phyloP scores from a whole-genome alignment of 1,140 invertebrate genomes.

The Phymorhynchus buccinoides region DNA sequence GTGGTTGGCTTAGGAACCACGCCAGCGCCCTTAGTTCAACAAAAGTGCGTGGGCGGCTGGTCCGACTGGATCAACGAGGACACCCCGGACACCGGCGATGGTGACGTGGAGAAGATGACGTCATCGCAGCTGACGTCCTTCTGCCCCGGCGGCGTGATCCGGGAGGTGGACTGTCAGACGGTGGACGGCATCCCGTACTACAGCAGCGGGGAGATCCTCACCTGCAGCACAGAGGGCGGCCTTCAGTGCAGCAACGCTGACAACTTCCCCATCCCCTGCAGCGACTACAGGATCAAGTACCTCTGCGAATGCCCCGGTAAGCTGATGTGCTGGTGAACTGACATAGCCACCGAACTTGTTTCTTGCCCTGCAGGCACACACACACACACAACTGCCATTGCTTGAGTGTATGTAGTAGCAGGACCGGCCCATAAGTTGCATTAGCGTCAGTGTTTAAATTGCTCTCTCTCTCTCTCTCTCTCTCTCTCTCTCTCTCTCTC shows the following conservation, averaged over 20 bases:
- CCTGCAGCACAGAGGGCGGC: slow-evolving; percentile 53
- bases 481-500: too few relatives aligned
- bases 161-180: slow-evolving; percentile 54
- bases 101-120: slow-evolving; percentile 54
- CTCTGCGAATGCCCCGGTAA: slow-evolving; percentile 69
- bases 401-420: too few relatives aligned
- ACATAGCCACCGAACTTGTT: too few relatives aligned
- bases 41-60: slow-evolving; percentile 48
- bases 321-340: too few relatives aligned
- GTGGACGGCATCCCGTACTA: slow-evolving; percentile 47
- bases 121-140: slow-evolving; percentile 43
- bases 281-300: slow-evolving; percentile 72
- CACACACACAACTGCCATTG: too few relatives aligned
- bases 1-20: too few relatives aligned
- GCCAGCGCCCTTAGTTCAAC: too few relatives aligned
- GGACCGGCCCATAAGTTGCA: too few relatives aligned
- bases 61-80: slow-evolving; percentile 55
- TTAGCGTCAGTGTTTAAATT: too few relatives aligned
- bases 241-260: slow-evolving; percentile 54
- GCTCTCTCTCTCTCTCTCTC: too few relatives aligned
- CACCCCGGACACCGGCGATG: slow-evolving; percentile 40
- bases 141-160: slow-evolving; percentile 55
- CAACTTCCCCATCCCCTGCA: slow-evolving; percentile 62
- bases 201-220: slow-evolving; percentile 51
- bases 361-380: too few relatives aligned